A percentile compares a stretch with the other conserved stretches of the same genome.
phyloP scores from a whole-genome alignment of 2,113 vertebrate genomes.

The Hippopotamus amphibius region DNA sequence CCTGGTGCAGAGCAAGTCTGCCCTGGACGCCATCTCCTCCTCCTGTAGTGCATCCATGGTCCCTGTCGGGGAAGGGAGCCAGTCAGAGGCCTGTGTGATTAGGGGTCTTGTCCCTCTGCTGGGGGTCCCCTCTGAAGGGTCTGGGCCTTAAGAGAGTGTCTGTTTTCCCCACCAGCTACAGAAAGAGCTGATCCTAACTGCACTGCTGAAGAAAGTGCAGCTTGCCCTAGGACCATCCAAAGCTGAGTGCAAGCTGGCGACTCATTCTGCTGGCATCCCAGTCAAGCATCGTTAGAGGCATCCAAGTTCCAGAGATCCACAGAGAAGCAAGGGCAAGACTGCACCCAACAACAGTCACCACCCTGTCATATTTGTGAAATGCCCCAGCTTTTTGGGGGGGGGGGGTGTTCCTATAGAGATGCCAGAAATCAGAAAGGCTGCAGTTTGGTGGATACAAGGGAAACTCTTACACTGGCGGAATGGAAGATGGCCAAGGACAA shows the following conservation, averaged over 20 bases:
- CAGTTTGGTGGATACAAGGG: not conserved
- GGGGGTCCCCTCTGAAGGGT: not conserved
- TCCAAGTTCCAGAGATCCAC: not conserved
- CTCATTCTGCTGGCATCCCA: not conserved
- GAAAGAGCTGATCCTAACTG: not conserved
- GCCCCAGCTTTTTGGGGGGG: not conserved
- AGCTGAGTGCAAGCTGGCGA: fast-evolving
- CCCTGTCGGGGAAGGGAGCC: not conserved
- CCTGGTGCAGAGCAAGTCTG: not conserved
- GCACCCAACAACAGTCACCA: not conserved
- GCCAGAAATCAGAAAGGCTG: not conserved
- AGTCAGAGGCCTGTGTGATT: not conserved
- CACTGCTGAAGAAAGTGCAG: not conserved
- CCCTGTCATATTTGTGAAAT: not conserved
- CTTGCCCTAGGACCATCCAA: not conserved
- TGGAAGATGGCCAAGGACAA: not conserved
- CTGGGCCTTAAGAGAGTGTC: not conserved
- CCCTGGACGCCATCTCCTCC: not conserved
- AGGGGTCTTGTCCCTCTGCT: fast-evolving
- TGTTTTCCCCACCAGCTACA: not conserved
- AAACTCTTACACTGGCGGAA: not conserved
- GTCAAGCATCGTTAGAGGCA: not conserved
- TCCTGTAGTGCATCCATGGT: not conserved
- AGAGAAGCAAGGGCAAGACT: not conserved
- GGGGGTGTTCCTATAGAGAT: not conserved